Conservation (phyloP, 2,888 invertebrate species). For the Eristalis pertinax region DNA sequence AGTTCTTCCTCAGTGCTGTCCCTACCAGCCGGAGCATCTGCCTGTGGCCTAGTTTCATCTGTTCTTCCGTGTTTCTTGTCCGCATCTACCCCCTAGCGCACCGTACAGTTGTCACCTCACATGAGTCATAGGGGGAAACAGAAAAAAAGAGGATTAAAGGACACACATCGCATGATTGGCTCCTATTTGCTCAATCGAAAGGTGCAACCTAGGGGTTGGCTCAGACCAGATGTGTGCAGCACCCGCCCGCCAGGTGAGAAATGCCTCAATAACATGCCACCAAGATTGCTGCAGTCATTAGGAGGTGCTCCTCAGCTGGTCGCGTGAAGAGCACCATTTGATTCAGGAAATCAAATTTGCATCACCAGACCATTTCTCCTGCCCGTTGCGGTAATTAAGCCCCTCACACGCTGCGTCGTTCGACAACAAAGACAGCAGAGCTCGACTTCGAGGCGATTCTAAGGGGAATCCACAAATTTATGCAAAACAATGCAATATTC, state of each 20-base stretch:
- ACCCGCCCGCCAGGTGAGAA: not conserved
- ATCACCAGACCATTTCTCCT: constrained; percentile 48
- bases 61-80: not conserved
- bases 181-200: constrained; percentile 14
- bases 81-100: not conserved
- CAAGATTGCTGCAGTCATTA: constrained; percentile 38
- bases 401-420: not conserved
- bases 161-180: constrained; percentile 44
- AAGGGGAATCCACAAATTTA: not conserved
- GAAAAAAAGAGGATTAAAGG: constrained; percentile 6
- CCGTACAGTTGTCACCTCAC: constrained; percentile 27
- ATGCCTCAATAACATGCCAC: not conserved
- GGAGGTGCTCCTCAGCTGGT: constrained; percentile 42
- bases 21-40: not conserved
- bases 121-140: constrained; percentile 8
- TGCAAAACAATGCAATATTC: not conserved
- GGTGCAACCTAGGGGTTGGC: not conserved
- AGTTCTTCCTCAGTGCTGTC: not conserved
- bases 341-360: constrained; percentile 64
- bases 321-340: constrained; percentile 46
- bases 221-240: not conserved
- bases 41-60: not conserved
- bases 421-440: not conserved
- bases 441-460: not conserved
- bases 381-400: constrained; percentile 36